Evolutionary conservation across 1,140 invertebrate genomes (phyloP).

Genomic region (Ceratosolen solmsi): DNA sequence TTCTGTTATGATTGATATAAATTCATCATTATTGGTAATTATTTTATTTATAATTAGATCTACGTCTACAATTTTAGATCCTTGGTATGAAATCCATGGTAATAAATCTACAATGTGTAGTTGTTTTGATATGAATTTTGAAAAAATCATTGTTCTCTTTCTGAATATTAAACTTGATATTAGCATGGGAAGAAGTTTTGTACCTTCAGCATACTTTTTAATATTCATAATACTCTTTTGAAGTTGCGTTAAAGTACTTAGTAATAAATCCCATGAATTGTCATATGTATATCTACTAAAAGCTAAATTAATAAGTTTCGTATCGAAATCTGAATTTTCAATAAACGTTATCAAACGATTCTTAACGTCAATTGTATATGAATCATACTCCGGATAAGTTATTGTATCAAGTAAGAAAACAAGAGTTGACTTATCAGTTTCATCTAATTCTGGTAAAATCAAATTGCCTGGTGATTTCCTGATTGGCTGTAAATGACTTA

Average conservation of each 20-base stretch:
- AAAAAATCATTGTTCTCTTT: neutral
- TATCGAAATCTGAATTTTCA: neutral
- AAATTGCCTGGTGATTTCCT: neutral
- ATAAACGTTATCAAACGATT: neutral
- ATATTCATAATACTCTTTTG: neutral
- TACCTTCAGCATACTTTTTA: neutral
- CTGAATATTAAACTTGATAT: constrained; percentile 3
- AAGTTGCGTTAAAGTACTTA: neutral
- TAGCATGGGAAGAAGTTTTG: neutral
- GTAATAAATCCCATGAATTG: neutral
- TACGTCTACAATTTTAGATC: neutral
- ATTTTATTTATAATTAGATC: neutral
- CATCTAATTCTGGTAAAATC: neutral
- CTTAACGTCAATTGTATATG: neutral
- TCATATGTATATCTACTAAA: neutral
- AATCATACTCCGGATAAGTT: neutral
- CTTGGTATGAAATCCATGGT: neutral
- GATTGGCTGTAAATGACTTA: neutral
- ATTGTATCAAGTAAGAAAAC: neutral
- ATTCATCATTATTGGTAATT: neutral
- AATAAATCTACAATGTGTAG: neutral
- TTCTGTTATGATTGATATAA: neutral
- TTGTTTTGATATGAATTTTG: neutral
- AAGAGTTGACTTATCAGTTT: neutral
- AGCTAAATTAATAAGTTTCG: neutral